phyloP scores from a whole-genome alignment of 2,888 invertebrate species.

The Flabesymbios commensalis region DNA sequence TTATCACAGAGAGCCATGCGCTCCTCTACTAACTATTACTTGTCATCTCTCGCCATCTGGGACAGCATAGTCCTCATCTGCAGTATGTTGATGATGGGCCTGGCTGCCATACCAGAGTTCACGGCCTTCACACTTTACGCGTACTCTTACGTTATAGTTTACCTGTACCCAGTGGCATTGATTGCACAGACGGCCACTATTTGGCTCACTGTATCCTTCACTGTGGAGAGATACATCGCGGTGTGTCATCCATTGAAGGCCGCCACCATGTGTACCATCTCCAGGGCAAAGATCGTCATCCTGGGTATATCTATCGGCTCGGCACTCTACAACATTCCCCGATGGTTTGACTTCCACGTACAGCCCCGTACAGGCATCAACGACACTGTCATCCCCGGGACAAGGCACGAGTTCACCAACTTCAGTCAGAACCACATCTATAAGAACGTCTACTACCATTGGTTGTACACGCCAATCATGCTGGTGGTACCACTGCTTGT shows the following conservation, averaged over 20 bases:
- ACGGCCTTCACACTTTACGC: constrained; percentile 36
- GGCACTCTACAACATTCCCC: constrained; percentile 81
- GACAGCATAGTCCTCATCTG: constrained; percentile 54
- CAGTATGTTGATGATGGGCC: constrained; percentile 50
- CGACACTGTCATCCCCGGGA: constrained; percentile 25
- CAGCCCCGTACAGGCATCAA: constrained; percentile 5
- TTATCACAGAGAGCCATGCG: constrained; percentile 71
- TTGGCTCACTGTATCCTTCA: constrained; percentile 75
- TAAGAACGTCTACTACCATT: constrained; percentile 71
- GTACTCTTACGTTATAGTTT: constrained; percentile 53
- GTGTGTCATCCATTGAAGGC: constrained; percentile 77
- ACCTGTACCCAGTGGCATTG: constrained; percentile 73
- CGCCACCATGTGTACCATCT: constrained; percentile 86
- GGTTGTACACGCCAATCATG: constrained; percentile 92
- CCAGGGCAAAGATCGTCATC: constrained; percentile 83
- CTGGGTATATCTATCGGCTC: constrained; percentile 80
- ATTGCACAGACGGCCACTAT: constrained; percentile 92
- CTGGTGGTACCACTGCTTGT: constrained; percentile 89
- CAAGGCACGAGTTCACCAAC: constrained; percentile 66
- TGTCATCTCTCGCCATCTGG: constrained; percentile 57
- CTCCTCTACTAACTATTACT: constrained; percentile 71
- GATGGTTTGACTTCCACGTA: constrained; percentile 64
- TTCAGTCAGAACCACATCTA: constrained; percentile 68
- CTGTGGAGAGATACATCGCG: constrained; percentile 89
- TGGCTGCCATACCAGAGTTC: constrained; percentile 39